Evolutionary conservation across 2,113 vertebrate species (phyloP), one percentile per base, ranked within the genome.

Genomic region (Paratilapia polleni): DNA sequence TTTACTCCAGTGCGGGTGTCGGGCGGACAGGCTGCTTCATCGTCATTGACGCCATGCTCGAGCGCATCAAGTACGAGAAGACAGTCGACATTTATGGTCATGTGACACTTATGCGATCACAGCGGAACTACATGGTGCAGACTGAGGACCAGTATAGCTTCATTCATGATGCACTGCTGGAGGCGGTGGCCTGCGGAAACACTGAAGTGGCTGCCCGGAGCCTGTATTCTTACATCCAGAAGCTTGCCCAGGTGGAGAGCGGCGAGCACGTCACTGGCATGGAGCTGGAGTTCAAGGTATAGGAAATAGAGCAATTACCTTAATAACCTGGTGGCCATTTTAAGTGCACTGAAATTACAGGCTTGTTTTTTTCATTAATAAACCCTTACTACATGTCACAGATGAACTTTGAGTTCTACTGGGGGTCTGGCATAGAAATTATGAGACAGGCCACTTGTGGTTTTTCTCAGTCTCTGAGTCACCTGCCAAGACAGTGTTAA

Each of bases 121-220:
- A 99, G 93, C 94, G 98, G 10, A 99, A 99, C 94, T 99, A 99
- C 96, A 99, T 99, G 98, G 98, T 99, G 56, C 98, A 99, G 96
- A 99, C 98, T 0, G 98, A 99, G 85, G 98, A 99, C 93, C 98
- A 99, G 96, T 99, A 99, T 96, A 98, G 98, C 96, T 99, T 99
- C 93, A 99, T 99, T 82, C 98, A 99, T 4, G 98, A 99, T 34
- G 97, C 98, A 1, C 95, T 99, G 96, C 97, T 99, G 24, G 98
- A 99, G 94, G 98, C 98, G 0, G 98, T 99, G 11, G 97, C 98
- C 88, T 99, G 98, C 0, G 98, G 98, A 73, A 98, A 97, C 96
- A 99, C 98, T 0, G 98, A 99, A 91, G 98, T 99, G 56, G 97
- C 98, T 0, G 98, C 98, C 0, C 95, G 98, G 62, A 98, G 97